Conservation (phyloP, 1,140 invertebrate species). For the Paraescarpia echinospica region DNA sequence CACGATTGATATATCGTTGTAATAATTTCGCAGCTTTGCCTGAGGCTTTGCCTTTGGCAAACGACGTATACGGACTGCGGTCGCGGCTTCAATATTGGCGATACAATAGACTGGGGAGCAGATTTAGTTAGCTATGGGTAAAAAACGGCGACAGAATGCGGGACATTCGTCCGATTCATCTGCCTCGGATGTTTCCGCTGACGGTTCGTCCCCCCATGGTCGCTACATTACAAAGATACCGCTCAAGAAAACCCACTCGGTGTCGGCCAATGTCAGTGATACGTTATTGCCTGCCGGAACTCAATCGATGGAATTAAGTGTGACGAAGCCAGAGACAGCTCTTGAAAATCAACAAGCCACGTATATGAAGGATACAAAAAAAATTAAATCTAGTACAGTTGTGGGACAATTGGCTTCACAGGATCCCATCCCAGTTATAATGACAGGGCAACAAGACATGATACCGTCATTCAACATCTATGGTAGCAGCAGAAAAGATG, state of each 20-base stretch:
- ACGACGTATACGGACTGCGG: neutral
- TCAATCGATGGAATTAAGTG: neutral
- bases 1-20: neutral
- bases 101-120: neutral
- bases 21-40: neutral
- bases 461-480: neutral
- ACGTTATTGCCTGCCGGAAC: neutral
- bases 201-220: neutral
- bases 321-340: neutral
- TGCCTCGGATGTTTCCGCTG: neutral
- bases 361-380: neutral
- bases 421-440: neutral
- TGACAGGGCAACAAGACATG: neutral
- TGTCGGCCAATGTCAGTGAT: neutral
- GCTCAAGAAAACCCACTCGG: neutral
- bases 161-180: neutral
- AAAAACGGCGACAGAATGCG: neutral
- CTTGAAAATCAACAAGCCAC: neutral
- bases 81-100: too few relatives aligned
- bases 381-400: neutral
- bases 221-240: neutral
- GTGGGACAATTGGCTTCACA: neutral
- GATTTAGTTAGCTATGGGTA: neutral
- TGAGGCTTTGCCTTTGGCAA: neutral
- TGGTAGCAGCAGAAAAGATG: neutral